These are phyloP conservation scores for Melanaphis sacchari DNA, from an alignment of 1,140 invertebrate genomes.

Conservation along the genomic window DNA sequence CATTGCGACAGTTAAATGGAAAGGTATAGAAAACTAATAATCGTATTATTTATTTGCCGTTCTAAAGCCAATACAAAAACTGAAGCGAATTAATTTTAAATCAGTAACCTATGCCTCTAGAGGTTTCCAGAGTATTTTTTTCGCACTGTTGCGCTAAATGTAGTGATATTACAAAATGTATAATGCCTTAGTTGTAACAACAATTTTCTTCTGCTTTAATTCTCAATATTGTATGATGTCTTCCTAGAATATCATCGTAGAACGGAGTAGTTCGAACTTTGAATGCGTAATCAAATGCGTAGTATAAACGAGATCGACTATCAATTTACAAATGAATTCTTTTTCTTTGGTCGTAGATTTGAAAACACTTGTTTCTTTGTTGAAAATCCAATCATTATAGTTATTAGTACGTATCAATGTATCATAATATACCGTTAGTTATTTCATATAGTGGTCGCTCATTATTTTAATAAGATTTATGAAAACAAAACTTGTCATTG, in stretches of 20 bases:
- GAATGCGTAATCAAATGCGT: too few relatives aligned
- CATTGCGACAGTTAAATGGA: background rate
- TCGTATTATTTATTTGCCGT: background rate
- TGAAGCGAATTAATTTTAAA: background rate
- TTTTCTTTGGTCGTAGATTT: background rate
- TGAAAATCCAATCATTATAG: background rate
- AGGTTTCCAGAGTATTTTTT: too few relatives aligned
- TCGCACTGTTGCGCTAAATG: background rate
- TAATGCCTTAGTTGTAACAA: background rate
- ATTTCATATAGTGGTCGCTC: background rate
- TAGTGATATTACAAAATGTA: background rate
- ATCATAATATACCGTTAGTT: background rate
- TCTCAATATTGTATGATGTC: background rate
- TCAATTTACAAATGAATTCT: background rate
- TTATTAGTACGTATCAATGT: background rate
- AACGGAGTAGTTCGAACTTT: background rate
- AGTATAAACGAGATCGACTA: background rate
- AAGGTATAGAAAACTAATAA: background rate
- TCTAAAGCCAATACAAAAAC: background rate
- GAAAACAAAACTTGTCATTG: background rate
- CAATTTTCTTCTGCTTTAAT: background rate
- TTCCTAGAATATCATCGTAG: background rate
- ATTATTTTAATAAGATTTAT: background rate
- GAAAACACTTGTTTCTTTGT: background rate
- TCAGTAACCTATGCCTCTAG: background rate